Conservation (phyloP, 2,888 invertebrate species). For the Patella caerulea region DNA sequence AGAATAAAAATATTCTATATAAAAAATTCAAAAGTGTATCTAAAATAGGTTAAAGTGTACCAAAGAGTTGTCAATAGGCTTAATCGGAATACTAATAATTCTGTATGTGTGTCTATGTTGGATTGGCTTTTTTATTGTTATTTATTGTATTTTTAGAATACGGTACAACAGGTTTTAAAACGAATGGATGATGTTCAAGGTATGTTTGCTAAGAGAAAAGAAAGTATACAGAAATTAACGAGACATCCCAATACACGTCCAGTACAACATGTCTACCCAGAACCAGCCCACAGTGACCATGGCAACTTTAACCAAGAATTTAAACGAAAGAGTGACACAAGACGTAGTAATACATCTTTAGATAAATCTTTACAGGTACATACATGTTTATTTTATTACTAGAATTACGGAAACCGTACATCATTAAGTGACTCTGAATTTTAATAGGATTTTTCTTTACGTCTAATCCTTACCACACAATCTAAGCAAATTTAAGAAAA, state of each 20-base stretch:
- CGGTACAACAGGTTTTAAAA: slow-evolving; percentile 83
- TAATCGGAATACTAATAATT: background rate
- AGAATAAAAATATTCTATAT: no score
- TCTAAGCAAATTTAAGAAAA: no score
- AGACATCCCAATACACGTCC: slow-evolving; percentile 78
- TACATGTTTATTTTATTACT: no score
- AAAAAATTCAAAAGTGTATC: no score
- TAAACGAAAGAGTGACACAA: slow-evolving; percentile 17
- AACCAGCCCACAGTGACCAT: slow-evolving; percentile 17
- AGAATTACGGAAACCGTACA: no score
- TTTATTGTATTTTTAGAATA: slow-evolving; percentile 44
- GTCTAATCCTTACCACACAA: no score
- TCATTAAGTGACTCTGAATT: no score
- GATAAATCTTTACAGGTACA: background rate
- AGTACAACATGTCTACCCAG: slow-evolving; percentile 31
- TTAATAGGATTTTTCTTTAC: no score
- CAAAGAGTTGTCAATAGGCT: background rate
- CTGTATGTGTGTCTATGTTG: background rate
- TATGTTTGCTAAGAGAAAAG: slow-evolving; percentile 88
- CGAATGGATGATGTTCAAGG: slow-evolving; percentile 93
- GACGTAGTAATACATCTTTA: slow-evolving; percentile 30
- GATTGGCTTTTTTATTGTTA: background rate
- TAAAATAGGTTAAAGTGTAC: background rate
- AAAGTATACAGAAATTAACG: slow-evolving; percentile 71
- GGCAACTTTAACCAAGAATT: slow-evolving; percentile 10